Conservation (phyloP, 2,797 vertebrate genomes). For the Spheniscus humboldti region DNA sequence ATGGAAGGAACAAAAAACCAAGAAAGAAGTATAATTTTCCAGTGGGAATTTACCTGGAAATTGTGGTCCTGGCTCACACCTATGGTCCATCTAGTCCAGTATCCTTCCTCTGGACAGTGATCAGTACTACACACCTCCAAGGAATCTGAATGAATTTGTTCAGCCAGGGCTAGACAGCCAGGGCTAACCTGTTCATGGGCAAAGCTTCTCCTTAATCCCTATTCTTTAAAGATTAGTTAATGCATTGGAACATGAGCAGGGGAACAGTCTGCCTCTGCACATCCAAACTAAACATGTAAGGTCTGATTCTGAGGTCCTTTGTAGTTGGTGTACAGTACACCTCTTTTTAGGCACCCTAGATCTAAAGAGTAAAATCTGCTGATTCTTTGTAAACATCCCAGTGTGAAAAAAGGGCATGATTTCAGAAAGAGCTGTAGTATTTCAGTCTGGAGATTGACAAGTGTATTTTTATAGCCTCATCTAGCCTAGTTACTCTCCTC, state of each 20-base stretch:
- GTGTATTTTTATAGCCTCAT: neutral
- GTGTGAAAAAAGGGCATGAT: neutral
- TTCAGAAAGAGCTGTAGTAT: neutral
- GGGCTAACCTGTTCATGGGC: neutral
- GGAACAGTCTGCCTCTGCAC: neutral
- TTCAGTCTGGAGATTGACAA: neutral
- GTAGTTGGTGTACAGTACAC: neutral
- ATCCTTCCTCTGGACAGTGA: neutral
- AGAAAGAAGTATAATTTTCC: neutral
- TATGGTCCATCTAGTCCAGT: neutral
- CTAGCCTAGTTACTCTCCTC: neutral
- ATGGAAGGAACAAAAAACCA: neutral
- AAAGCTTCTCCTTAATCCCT: slow-evolving; percentile 35
- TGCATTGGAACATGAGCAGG: slow-evolving; percentile 6
- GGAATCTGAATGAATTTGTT: neutral
- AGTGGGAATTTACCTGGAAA: neutral
- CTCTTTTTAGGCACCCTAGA: neutral
- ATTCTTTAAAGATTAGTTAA: slow-evolving; percentile 40
- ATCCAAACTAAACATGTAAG: neutral
- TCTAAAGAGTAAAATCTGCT: neutral
- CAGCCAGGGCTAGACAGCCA: neutral
- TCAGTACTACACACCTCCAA: neutral
- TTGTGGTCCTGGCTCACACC: neutral
- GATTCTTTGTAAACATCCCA: neutral
- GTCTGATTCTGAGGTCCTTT: neutral